Percentiles rank a stretch among this genome's conserved stretches.
phyloP scores from a whole-genome alignment of 2,888 invertebrate genomes.

The Cryptophagus acutangulus region DNA sequence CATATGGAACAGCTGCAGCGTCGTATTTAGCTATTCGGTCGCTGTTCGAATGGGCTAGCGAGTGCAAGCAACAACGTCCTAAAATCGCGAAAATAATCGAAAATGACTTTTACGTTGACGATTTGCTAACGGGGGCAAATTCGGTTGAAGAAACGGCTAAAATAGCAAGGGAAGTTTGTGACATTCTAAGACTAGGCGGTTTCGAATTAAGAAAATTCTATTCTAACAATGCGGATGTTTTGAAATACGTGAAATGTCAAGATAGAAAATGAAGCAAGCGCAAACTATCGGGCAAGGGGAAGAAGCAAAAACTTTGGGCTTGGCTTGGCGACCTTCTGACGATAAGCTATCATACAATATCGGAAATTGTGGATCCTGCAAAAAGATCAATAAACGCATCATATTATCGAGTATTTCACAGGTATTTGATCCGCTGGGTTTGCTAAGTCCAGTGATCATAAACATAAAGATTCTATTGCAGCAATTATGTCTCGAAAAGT shows the following conservation, averaged over 20 bases:
- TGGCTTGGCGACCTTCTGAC: constrained; percentile 5
- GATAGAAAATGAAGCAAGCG: too few species aligned
- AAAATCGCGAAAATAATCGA: not conserved
- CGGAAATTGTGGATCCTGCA: too few species aligned
- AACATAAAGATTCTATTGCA: constrained; percentile 10
- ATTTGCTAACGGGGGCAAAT: not conserved
- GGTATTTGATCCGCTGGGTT: constrained; percentile 17
- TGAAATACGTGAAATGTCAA: not conserved
- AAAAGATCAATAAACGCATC: constrained; percentile 10
- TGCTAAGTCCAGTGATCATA: constrained; percentile 15
- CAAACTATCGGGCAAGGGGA: constrained; percentile 2
- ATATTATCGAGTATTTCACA: constrained; percentile 12
- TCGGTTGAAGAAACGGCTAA: not conserved
- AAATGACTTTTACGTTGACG: constrained; percentile 4
- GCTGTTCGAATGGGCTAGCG: not conserved
- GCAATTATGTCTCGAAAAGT: constrained; percentile 11
- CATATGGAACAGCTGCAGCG: not conserved
- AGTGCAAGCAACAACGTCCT: not conserved
- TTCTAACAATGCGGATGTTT: constrained; percentile 8
- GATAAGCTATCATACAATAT: constrained; percentile 7
- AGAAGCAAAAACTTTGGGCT: constrained; percentile 12
- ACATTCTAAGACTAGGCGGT: constrained; percentile 2
- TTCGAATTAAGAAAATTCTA: constrained; percentile 13
- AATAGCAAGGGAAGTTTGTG: not conserved
- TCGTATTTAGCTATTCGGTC: not conserved